These are phyloP conservation scores for Salvelinus sp. DNA, from an alignment of 2,113 vertebrate species.

Conservation along the genomic window DNA sequence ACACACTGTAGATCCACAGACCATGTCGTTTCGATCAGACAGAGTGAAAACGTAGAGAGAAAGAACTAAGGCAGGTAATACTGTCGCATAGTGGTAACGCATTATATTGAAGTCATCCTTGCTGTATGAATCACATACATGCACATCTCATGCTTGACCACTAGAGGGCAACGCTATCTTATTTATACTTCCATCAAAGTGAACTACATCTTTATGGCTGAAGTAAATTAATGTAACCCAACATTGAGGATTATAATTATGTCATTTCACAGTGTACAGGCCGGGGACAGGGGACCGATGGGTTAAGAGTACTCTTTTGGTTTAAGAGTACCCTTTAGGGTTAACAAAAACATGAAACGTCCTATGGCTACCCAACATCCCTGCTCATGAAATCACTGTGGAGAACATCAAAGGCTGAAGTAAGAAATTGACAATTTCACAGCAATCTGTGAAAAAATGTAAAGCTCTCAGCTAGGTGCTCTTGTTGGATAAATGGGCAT, in stretches of 20 bases:
- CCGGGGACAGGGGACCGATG: background rate
- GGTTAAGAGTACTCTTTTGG: background rate
- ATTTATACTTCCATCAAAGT: background rate
- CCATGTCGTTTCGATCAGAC: background rate
- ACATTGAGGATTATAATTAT: background rate
- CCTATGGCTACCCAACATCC: background rate
- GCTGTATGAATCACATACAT: background rate
- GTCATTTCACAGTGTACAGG: background rate
- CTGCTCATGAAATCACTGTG: background rate
- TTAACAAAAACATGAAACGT: background rate
- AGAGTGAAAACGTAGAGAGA: background rate
- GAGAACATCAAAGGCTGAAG: background rate
- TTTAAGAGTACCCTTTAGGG: background rate
- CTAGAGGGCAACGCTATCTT: background rate
- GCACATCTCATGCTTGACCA: background rate
- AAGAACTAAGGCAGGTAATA: background rate
- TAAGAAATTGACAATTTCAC: background rate
- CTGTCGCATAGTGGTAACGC: background rate
- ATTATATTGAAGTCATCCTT: background rate
- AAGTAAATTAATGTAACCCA: background rate
- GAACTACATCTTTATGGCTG: background rate
- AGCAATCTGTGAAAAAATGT: background rate
- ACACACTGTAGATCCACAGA: background rate
- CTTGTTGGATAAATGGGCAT: background rate
- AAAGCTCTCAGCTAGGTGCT: background rate